These are phyloP conservation scores for Gerris lacustris DNA, from an alignment of 2,888 invertebrate species.

Conservation along the genomic window DNA sequence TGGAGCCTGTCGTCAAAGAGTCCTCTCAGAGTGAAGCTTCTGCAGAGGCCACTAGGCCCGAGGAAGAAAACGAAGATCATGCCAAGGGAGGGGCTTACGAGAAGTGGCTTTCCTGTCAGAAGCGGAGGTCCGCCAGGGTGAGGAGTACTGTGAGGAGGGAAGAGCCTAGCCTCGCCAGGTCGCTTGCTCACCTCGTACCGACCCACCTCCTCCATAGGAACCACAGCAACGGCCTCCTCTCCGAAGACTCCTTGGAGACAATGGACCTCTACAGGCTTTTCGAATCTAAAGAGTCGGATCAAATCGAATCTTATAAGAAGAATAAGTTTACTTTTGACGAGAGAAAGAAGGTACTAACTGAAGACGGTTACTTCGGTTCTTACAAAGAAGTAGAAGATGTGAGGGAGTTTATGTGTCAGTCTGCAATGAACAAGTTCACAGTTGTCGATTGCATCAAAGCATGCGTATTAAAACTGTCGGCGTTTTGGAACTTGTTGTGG, in stretches of 20 bases:
- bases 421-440: constrained; percentile 39
- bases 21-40: background rate
- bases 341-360: constrained; percentile 28
- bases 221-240: constrained; percentile 24
- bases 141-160: constrained; percentile 43
- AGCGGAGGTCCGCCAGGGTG: constrained; percentile 40
- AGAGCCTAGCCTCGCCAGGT: constrained; percentile 37
- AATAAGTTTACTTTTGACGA: constrained; percentile 18
- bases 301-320: constrained; percentile 18
- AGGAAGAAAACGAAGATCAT: background rate
- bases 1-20: background rate
- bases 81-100: constrained; percentile 38
- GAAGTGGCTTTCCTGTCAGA: constrained; percentile 67
- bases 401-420: constrained; percentile 47
- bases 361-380: constrained; percentile 51
- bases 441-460: constrained; percentile 48
- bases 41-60: background rate
- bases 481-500: constrained; percentile 54
- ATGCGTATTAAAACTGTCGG: constrained; percentile 45
- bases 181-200: constrained; percentile 54
- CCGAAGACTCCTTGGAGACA: constrained; percentile 49
- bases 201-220: constrained; percentile 43
- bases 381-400: constrained; percentile 53
- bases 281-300: constrained; percentile 40
- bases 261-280: constrained; percentile 51